Evolutionary conservation across 2,888 invertebrate species (phyloP), one percentile per base, ranked within the genome.

Genomic region (Abrostola triplasia): DNA sequence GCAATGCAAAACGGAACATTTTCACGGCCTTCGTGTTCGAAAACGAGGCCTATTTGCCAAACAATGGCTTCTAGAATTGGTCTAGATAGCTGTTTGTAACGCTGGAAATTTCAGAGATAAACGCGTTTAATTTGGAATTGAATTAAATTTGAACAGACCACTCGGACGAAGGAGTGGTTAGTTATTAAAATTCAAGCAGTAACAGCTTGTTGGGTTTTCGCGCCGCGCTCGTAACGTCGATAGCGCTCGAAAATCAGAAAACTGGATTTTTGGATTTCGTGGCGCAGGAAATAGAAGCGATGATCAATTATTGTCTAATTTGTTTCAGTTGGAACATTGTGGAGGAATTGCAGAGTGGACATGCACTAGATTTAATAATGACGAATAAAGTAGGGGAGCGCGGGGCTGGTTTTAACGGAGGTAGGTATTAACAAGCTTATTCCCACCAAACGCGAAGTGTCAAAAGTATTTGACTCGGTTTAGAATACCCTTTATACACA

Each of bases 1-100:
- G 35, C 67, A 59, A 64, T 72, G 71, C 56, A 73, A 78, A 79
- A 70, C 51, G 66, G 63, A 73, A 75, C 68, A 64, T 59, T 73
- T 73, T 66, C 65, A 67, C 60, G 65, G 58, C 66, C 63, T 66
- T 69, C 67, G 55, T 65, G 59, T 62, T 51, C 44, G 37, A 70
- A 69, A 71, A 64, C n/a, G 53, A 68, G 55, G 67, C 54, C 53
- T 64, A 66, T 73, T 66, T 52, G 41, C 55, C 47, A 40, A 59
- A 61, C 42, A 71, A 64, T 66, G 42, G 54, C 41, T 44, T 7
- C 7, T 38, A 47, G 37, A 59, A 51, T 8, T 60, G 49, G 69
- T 59, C 55, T 63, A 63, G 47, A 60, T 59, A 48, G 44, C 42
- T 50, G 52, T 74, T 55, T 40, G 42, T 42, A 24, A 47, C 36